Evolutionary conservation across 2,113 vertebrate species (phyloP).

Genomic region (Varanus salvator): DNA sequence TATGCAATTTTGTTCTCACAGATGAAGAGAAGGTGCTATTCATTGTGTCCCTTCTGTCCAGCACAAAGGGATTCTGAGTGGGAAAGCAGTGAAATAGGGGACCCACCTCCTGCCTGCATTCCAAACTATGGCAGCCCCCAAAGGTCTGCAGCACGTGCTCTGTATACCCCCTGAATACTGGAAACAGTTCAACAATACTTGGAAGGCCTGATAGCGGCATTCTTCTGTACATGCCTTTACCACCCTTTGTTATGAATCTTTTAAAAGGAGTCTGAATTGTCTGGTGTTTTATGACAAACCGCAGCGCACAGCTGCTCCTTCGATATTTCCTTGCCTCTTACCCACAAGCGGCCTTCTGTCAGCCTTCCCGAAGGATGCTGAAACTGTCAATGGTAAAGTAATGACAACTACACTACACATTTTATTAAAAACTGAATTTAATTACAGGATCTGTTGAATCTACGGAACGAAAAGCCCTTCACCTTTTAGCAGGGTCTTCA

Average conservation of each 20-base stretch:
- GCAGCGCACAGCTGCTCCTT: conserved; percentile 55
- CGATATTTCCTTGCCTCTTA: conserved; percentile 55
- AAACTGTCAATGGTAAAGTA: conserved; percentile 58
- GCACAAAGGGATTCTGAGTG: neutral
- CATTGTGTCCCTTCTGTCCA: neutral
- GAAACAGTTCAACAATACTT: neutral
- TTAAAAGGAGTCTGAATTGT: conserved; percentile 16
- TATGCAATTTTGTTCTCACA: neutral
- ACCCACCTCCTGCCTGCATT: neutral
- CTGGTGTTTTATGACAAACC: conserved; percentile 40
- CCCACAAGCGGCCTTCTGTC: conserved; percentile 44
- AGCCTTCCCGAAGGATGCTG: conserved; percentile 59
- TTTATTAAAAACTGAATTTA: conserved; percentile 66
- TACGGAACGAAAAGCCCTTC: conserved; percentile 56
- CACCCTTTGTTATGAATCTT: conserved; percentile 26
- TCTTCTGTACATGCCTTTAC: neutral
- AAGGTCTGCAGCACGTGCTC: neutral
- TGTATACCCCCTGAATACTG: neutral
- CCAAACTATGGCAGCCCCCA: neutral
- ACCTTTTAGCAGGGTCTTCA: conserved; percentile 53
- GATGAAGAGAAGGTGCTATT: neutral
- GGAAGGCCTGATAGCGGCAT: neutral
- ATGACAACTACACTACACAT: conserved; percentile 56
- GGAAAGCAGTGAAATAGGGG: neutral
- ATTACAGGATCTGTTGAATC: conserved; percentile 64